Evolutionary conservation across 2,888 invertebrate species (phyloP).

Genomic region (Andricus curvator): DNA sequence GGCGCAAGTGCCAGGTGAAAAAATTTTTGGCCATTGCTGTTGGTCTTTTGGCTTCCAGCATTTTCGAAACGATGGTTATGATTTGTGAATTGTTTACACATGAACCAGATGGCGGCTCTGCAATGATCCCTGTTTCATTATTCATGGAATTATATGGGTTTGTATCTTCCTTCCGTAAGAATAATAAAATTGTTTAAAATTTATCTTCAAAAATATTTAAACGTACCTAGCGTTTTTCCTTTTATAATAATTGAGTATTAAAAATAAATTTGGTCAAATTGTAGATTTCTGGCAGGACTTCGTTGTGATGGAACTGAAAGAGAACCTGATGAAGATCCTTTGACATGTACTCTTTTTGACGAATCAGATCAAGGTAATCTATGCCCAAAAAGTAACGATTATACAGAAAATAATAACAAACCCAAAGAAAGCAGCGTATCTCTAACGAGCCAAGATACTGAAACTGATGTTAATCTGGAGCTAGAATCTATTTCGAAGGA

Average conservation of each 20-base stretch:
- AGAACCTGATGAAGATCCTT: slow-evolving; percentile 59
- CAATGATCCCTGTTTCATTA: slow-evolving; percentile 84
- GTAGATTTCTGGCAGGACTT: slow-evolving; percentile 71
- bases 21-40: slow-evolving; percentile 88
- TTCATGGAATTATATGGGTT: slow-evolving; percentile 81
- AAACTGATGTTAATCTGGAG: slow-evolving; percentile 67
- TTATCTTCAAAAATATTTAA: neutral
- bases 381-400: slow-evolving; percentile 4
- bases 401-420: slow-evolving; percentile 44
- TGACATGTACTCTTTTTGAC: slow-evolving; percentile 44
- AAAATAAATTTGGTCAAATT: slow-evolving; percentile 12
- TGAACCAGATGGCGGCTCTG: slow-evolving; percentile 91
- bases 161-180: slow-evolving; percentile 40
- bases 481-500: slow-evolving; percentile 64
- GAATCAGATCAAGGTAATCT: slow-evolving; percentile 43
- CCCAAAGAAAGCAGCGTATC: slow-evolving; percentile 48
- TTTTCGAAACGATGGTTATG: slow-evolving; percentile 88
- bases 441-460: slow-evolving; percentile 64
- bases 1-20: slow-evolving; percentile 84
- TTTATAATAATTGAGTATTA: slow-evolving; percentile 17
- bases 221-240: neutral
- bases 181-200: neutral
- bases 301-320: slow-evolving; percentile 69
- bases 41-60: slow-evolving; percentile 84
- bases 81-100: slow-evolving; percentile 90